phyloP scores from a whole-genome alignment of 1,140 invertebrate species.

The Pissodes strobi region DNA sequence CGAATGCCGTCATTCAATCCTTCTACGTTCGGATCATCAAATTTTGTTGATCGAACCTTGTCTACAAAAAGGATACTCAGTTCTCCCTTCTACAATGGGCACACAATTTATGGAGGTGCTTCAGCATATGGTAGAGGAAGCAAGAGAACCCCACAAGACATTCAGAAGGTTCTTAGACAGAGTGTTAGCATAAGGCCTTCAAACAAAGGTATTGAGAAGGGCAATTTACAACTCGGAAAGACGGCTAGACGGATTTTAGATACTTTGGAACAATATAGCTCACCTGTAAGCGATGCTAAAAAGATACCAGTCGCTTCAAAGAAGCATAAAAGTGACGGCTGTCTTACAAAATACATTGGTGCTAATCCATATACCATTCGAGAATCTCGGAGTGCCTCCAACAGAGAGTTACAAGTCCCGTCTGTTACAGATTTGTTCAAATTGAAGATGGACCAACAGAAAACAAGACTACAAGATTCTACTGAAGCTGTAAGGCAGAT shows the following conservation, averaged over 20 bases:
- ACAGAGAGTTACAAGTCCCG: constrained; percentile 61
- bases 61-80: constrained; percentile 55
- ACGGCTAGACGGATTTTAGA: constrained; percentile 72
- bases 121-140: constrained; percentile 63
- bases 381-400: constrained; percentile 45
- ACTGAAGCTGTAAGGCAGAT: constrained; percentile 67
- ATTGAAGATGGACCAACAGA: constrained; percentile 58
- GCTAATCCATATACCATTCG: constrained; percentile 45
- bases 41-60: constrained; percentile 52
- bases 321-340: constrained; percentile 22
- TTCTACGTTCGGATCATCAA: constrained; percentile 56
- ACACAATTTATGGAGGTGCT: constrained; percentile 78
- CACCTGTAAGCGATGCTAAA: constrained; percentile 72
- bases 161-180: constrained; percentile 22
- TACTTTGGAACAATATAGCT: constrained; percentile 73
- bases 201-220: constrained; percentile 42
- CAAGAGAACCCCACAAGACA: constrained; percentile 39
- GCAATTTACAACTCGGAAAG: constrained; percentile 54
- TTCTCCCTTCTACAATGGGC: constrained; percentile 82
- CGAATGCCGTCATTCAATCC: constrained; percentile 63
- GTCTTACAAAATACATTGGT: constrained; percentile 43
- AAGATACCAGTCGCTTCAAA: constrained; percentile 64
- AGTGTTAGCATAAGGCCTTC: constrained; percentile 59
- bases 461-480: constrained; percentile 64
- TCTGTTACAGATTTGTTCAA: constrained; percentile 64